A percentile compares a stretch with the other conserved stretches of the same genome.
Evolutionary conservation across 2,888 invertebrate species (phyloP).

Genomic region (Eulithis testata): DNA sequence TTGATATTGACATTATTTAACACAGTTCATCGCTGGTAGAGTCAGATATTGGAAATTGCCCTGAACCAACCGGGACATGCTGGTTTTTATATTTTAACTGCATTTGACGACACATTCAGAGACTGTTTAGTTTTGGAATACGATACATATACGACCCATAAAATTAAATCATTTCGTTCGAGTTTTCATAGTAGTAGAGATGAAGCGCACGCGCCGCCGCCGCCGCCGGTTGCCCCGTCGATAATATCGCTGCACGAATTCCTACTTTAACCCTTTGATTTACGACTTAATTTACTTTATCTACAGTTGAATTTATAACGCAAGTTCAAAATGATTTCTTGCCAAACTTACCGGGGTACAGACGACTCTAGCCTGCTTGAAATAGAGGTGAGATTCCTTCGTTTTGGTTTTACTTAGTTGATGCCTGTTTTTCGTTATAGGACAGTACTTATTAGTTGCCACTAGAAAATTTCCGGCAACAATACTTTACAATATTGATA

Average conservation of each 20-base stretch:
- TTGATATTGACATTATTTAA: no score
- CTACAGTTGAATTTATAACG: slow-evolving; percentile 36
- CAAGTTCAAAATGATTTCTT: slow-evolving; percentile 37
- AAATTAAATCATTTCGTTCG: slow-evolving; percentile 2
- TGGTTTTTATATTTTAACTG: no score
- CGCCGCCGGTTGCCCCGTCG: slow-evolving; percentile 33
- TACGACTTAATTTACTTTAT: slow-evolving; percentile 49
- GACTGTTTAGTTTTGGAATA: no score
- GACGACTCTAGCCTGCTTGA: not conserved
- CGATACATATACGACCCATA: no score
- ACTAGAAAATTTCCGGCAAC: slow-evolving; percentile 36
- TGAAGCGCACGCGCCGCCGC: slow-evolving; percentile 43
- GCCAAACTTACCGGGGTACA: slow-evolving; percentile 1
- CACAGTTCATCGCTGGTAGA: no score
- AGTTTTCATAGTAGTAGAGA: slow-evolving; percentile 29
- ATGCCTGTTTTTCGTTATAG: slow-evolving; percentile 17
- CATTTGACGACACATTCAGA: no score
- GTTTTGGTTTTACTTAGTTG: not conserved
- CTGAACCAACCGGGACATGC: no score
- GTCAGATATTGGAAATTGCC: no score
- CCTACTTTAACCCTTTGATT: slow-evolving; percentile 49
- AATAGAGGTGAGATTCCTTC: slow-evolving; percentile 19
- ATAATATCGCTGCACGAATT: slow-evolving; percentile 47
- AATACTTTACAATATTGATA: slow-evolving; percentile 29
- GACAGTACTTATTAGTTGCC: slow-evolving; percentile 18